Base-by-base conservation (phyloP, 2,888 invertebrate species). In the Siphonodentalium dalli region DNA sequence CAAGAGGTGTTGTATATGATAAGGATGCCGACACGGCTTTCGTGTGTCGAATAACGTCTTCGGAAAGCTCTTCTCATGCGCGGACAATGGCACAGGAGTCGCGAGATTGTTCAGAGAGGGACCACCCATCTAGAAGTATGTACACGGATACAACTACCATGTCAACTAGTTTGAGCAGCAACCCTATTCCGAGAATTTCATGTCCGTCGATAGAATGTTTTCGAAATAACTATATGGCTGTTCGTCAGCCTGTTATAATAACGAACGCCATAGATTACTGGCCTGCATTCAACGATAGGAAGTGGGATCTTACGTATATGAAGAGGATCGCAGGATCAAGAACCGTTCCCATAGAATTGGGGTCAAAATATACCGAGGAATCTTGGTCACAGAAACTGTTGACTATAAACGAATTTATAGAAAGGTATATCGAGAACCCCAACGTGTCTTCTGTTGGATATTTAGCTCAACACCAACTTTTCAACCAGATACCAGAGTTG, bases 391-490 rank as follows among this genome's bases (percentile, higher is more conserved):
- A 99, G 81, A 89, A 88, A 75, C 83, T 99, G 21, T 89, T 95
- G 85, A 92, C 90, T 15, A 83, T 98, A 35, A 86, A 88, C 48
- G 90, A 95, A 55, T 97, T 96, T 81, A 86, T 98, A 38, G 84
- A 85, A 35, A 83, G 85, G 43, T 87, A 87, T 51, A 71, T 68
- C n/a, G 38, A 29, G 7, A 46, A 34, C 6, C 41, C 45, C 3
- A 34, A n/a, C n/a, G n/a, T n/a, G n/a, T n/a, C n/a, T n/a, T n/a
- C n/a, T n/a, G n/a, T 76, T 33, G 93, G 90, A 0, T 99, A 99
- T 82, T 85, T 99, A 26, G 99, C 99, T 0, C 99, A 99, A 75
- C 96, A 99, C 82, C 91, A 93, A 76, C 85, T 99, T 8, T 94
- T 99, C 83, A 88, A 93, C 69, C 79, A 90, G 87, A 89, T 98